Conservation (phyloP, 2,113 vertebrate genomes). For the Dissostichus mawsoni region DNA sequence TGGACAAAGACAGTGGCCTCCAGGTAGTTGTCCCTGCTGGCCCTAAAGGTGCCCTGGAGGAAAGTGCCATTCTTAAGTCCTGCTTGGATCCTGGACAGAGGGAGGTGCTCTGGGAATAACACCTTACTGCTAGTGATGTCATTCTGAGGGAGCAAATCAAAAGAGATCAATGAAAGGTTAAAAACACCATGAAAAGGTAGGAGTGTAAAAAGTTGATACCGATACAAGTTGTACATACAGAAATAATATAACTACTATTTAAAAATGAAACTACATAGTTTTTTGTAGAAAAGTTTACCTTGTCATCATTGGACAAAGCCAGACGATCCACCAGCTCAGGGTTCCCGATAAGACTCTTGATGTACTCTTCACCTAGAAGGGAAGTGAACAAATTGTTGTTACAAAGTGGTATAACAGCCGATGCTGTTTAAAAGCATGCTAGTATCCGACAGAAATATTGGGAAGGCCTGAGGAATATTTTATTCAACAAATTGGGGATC, state of each 20-base stretch:
- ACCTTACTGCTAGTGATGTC: constrained; percentile 90
- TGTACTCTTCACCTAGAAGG: constrained; percentile 93
- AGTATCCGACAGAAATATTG: neutral
- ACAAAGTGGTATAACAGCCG: constrained; percentile 1
- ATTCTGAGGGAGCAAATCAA: constrained; percentile 80
- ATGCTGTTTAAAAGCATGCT: neutral
- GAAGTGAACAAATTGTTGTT: constrained; percentile 13
- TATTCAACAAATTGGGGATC: too few species aligned
- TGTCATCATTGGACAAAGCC: constrained; percentile 90
- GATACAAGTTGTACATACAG: accelerated
- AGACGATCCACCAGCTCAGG: constrained; percentile 96
- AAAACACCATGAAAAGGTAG: constrained; percentile 7
- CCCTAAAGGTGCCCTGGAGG: constrained; percentile 93
- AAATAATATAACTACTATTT: neutral
- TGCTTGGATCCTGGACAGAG: constrained; percentile 93
- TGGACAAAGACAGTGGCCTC: constrained; percentile 96
- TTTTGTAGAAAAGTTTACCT: constrained; percentile 78
- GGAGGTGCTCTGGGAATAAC: constrained; percentile 94
- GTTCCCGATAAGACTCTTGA: constrained; percentile 92
- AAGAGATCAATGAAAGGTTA: neutral
- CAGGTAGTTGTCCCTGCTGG: constrained; percentile 96
- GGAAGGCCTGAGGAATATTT: neutral
- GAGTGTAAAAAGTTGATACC: neutral
- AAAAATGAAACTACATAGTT: neutral
- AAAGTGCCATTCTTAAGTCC: constrained; percentile 93